Conservation (phyloP, 1,140 invertebrate genomes). For the Neodiprion fabricii region DNA sequence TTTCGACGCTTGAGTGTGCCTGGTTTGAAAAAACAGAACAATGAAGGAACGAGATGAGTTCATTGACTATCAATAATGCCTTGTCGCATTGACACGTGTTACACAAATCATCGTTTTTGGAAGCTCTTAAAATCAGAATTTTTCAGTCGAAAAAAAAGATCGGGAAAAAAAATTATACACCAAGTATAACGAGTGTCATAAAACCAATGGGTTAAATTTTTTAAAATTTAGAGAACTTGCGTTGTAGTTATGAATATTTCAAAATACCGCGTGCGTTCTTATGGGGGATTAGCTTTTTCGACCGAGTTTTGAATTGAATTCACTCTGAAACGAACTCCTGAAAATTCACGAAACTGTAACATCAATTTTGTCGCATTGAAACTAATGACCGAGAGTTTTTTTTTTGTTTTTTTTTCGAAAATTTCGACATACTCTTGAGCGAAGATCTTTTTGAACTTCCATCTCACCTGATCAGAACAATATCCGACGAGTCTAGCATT, state of each 20-base stretch:
- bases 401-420: slow-evolving; percentile 18
- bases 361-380: too few relatives aligned
- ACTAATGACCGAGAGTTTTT: too few relatives aligned
- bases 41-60: not conserved
- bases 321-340: too few relatives aligned
- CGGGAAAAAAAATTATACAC: too few relatives aligned
- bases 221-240: not conserved
- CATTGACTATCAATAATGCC: not conserved
- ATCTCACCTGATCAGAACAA: slow-evolving; percentile 83
- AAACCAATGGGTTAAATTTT: not conserved
- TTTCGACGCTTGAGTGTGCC: slow-evolving; percentile 97
- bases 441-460: not conserved
- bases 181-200: too few relatives aligned
- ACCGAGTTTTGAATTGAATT: too few relatives aligned
- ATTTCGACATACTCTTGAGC: too few relatives aligned
- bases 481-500: slow-evolving; percentile 93
- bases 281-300: too few relatives aligned
- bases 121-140: not conserved
- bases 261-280: too few relatives aligned
- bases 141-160: too few relatives aligned
- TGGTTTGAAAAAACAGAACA: slow-evolving; percentile 38
- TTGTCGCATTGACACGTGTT: not conserved
- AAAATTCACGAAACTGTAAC: too few relatives aligned
- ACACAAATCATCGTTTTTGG: not conserved
- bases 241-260: too few relatives aligned